These are phyloP conservation scores for Epinephelus coioides DNA, from an alignment of 2,797 vertebrate genomes.

Conservation along the genomic window DNA sequence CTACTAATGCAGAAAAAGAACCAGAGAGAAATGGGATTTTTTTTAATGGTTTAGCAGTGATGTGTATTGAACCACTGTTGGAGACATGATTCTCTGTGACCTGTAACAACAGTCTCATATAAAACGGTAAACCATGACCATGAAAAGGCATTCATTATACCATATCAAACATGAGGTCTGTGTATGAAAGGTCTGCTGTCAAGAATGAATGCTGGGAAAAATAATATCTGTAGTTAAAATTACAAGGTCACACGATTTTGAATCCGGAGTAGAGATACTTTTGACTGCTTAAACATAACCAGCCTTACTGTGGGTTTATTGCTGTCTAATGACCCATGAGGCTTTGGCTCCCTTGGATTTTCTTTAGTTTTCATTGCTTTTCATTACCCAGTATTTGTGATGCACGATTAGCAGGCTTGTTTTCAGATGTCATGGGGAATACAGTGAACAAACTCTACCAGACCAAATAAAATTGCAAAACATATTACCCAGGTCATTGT, in stretches of 20 bases:
- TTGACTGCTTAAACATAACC: not conserved
- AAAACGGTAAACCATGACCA: conserved; percentile 29
- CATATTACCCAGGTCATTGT: not conserved
- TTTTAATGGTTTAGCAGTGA: conserved; percentile 24
- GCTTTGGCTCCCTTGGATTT: not conserved
- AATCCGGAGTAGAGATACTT: not conserved
- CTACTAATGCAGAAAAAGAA: conserved; percentile 27
- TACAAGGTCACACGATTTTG: not conserved
- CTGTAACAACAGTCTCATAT: conserved; percentile 25
- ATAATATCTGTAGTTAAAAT: not conserved
- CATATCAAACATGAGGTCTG: conserved; percentile 8
- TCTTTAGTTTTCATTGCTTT: conserved; percentile 1
- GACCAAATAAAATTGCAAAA: not conserved
- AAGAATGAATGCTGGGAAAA: not conserved
- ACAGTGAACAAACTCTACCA: not conserved
- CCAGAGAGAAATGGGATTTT: conserved; percentile 28
- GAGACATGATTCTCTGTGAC: conserved; percentile 44
- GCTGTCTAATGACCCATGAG: not conserved
- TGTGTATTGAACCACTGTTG: conserved; percentile 24
- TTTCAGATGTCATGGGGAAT: conserved; percentile 1
- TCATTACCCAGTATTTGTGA: not conserved
- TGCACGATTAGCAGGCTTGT: conserved; percentile 8
- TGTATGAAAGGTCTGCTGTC: conserved; percentile 11
- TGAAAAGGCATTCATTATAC: conserved; percentile 17
- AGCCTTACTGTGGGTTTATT: not conserved